Conservation (phyloP, 92 coral and sea anemone genomes). For the Isaurus tuberculatus region DNA sequence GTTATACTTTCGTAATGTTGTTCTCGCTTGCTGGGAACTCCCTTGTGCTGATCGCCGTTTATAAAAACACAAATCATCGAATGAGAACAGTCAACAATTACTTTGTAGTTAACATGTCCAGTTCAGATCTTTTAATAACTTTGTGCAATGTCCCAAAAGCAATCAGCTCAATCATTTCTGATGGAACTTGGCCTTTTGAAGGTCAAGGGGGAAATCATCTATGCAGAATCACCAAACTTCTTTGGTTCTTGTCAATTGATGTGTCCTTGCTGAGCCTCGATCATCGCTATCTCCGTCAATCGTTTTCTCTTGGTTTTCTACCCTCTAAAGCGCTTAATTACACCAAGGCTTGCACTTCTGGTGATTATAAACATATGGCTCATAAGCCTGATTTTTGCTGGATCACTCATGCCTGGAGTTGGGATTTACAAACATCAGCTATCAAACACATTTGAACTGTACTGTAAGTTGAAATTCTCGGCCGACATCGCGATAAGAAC, state of each 20-base stretch:
- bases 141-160: constrained; percentile 34
- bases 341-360: constrained; percentile 2
- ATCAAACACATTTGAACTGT: background rate
- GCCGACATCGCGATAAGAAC: background rate
- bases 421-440: background rate
- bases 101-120: constrained; percentile 34
- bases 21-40: constrained; percentile 33
- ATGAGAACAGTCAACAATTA: constrained; percentile 40
- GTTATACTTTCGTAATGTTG: constrained; percentile 12
- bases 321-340: constrained; percentile 26
- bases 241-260: constrained; percentile 38
- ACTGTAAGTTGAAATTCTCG: constrained; percentile 11
- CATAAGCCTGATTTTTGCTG: constrained; percentile 21
- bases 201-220: constrained; percentile 19
- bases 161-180: constrained; percentile 19
- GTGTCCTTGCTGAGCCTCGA: constrained; percentile 43
- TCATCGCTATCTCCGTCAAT: constrained; percentile 29
- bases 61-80: constrained; percentile 32
- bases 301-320: constrained; percentile 34
- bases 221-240: constrained; percentile 33
- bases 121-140: constrained; percentile 31
- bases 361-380: constrained; percentile 23
- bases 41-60: constrained; percentile 29
- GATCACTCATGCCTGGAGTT: constrained; percentile 34
- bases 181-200: constrained; percentile 30